Conservation (phyloP, 2,113 vertebrate genomes). For the Corydoras maculifer region DNA sequence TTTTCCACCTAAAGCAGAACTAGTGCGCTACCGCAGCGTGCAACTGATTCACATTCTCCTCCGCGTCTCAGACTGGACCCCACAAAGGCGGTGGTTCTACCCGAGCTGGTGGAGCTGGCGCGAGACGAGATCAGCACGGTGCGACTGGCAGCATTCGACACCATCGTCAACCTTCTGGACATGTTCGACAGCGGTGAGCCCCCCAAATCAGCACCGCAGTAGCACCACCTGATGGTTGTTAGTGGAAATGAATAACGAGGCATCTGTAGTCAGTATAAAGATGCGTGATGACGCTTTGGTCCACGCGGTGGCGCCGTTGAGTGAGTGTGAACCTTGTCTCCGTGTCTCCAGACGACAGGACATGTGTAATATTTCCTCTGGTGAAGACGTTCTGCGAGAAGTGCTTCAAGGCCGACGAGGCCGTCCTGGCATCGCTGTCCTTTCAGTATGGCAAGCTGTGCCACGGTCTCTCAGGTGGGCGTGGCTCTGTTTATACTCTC, state of each 20-base stretch:
- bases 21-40: neutral
- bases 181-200: constrained; percentile 80
- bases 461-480: constrained; percentile 81
- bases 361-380: constrained; percentile 77
- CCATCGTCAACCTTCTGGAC: constrained; percentile 80
- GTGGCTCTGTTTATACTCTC: too few relatives aligned
- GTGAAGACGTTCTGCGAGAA: constrained; percentile 87
- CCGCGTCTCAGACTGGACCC: constrained; percentile 73
- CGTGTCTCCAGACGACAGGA: constrained; percentile 71
- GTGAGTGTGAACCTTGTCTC: neutral
- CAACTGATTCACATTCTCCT: neutral
- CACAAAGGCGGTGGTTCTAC: constrained; percentile 79
- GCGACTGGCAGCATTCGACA: constrained; percentile 86
- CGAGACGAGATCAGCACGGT: constrained; percentile 81
- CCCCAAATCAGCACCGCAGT: too few relatives aligned
- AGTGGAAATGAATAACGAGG: too few relatives aligned
- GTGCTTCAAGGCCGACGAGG: constrained; percentile 83
- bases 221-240: too few relatives aligned
- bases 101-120: constrained; percentile 81
- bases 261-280: too few relatives aligned
- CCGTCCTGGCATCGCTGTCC: constrained; percentile 79
- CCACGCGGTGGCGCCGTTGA: too few relatives aligned
- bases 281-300: too few relatives aligned
- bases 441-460: constrained; percentile 89
- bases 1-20: too few relatives aligned